Base-by-base conservation (phyloP, 2,888 invertebrate species). In the Cinara cedri region DNA sequence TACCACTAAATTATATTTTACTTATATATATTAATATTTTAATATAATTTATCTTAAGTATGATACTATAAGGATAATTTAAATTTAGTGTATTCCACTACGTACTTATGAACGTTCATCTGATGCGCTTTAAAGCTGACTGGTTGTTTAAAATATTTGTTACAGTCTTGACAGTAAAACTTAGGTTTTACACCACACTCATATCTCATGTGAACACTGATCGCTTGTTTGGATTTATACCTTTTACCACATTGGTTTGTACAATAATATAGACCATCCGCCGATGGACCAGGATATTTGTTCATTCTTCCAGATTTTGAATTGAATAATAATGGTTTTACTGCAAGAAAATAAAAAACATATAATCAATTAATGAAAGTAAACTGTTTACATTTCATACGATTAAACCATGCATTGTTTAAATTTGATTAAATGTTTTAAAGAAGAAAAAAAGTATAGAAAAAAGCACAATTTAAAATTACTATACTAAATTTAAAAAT, bases 111-210 rank as follows among this genome's bases (percentile, higher is more conserved):
- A 10, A 78, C 68, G n/a, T 78, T 78, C 78, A 78, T 78, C 49
- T 60, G 42, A 63, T 81, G 81, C n/a, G 80, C 72, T 34, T 80
- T 81, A 51, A 63, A 80, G 19, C 80, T 80, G 46, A 80, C 66
- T 1, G 72, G 72, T 55, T 81, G 81, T 46, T 80, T 72, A 46
- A 80, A 81, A 63, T 68, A 57, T 63, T 81, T 80, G 13, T 74
- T 60, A 68, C 81, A 81, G 19, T 80, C 46, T 16, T n/a, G 51
- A 65, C 81, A 81, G 44, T 74, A 72, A 51, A 81, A 84, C 89
- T 78, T 68, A 9, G 83, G 83, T 49, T 81, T 72, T 11, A 83
- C 83, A 44, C 84, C 84, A 0, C 78, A 78, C 9, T 78, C 78
- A 16, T 78, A 78, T 60, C 78, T 46, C 78, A 78, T 78, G 26